Evolutionary conservation across 2,113 vertebrate genomes (phyloP), one percentile per base, ranked within the genome.

Genomic region (Anarhynchus alexandrinus): DNA sequence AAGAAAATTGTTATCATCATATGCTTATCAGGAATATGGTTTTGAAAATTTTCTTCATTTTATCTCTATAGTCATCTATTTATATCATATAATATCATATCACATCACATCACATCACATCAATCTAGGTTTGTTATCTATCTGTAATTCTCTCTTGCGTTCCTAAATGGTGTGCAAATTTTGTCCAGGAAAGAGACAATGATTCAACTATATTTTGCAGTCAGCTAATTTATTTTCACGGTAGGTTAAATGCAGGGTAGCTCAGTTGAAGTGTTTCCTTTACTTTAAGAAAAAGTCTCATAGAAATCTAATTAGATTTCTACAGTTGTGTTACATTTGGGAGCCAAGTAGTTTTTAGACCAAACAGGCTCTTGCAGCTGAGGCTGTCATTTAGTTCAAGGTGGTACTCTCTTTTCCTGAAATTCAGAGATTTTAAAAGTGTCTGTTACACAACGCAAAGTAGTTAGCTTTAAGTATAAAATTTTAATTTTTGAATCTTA

Each of bases 141-240:
- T 76, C 58, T 92, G 65, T 72, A 87, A 91, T 36, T 45, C 42
- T 43, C 29, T 54, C 34, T 58, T 54, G 59, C 45, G 61, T 88
- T 82, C 43, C 51, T 85, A 55, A 87, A 76, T 38, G 17, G 36
- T 67, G 74, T 65, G n/a, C 26, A 93, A 77, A 94, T 93, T 93
- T 88, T 84, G 45, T 42, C 70, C 30, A 89, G 62, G 30, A 90
- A 83, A 74, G 57, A 93, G 54, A 94, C 45, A 90, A 82, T 80
- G 72, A 91, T 77, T 90, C 86, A 78, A 88, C 51, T 89, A 62
- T 84, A 90, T 92, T 93, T 86, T 78, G 54, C 55, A 90, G 64
- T 30, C 86, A 95, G 66, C 47, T 96, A 66, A 94, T 93, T 94
- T 96, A 81, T 94, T 97, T 96, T 94, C 88, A 96, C 1, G 58